These are phyloP conservation scores for Colinus virginianus DNA, from an alignment of 2,113 vertebrate species.

Conservation along the genomic window DNA sequence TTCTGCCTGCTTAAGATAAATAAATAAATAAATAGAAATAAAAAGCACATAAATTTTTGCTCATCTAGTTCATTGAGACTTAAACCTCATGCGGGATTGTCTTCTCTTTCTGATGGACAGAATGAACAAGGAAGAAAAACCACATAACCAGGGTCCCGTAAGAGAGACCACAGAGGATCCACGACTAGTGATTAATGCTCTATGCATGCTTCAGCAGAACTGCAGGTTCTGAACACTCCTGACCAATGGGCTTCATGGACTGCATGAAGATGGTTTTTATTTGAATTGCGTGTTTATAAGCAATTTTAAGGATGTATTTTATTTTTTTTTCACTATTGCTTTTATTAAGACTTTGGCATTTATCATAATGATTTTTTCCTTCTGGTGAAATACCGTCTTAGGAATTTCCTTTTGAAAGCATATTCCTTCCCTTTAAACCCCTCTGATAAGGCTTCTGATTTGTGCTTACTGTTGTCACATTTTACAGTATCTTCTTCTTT, in stretches of 20 bases:
- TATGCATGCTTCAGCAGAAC: too few species aligned
- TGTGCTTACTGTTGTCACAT: neutral
- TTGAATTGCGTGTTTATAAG: neutral
- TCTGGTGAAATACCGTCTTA: neutral
- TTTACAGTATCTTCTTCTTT: neutral
- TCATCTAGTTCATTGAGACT: neutral
- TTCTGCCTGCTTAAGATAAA: neutral
- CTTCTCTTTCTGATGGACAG: neutral
- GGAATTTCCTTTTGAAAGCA: neutral
- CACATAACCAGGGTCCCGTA: neutral
- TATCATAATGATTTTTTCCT: neutral
- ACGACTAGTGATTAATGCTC: neutral
- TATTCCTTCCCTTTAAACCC: neutral
- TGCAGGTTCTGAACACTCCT: neutral
- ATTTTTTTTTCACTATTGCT: neutral
- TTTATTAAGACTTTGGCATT: neutral
- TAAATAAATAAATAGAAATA: neutral
- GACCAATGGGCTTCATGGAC: neutral
- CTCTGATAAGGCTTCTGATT: neutral
- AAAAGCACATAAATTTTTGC: neutral
- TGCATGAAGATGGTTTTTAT: neutral
- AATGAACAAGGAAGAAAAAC: neutral
- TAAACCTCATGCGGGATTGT: neutral
- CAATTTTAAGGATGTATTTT: neutral
- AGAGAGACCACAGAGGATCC: neutral